phyloP scores from a whole-genome alignment of 2,797 vertebrate species.

The Sebastes matsubarae region DNA sequence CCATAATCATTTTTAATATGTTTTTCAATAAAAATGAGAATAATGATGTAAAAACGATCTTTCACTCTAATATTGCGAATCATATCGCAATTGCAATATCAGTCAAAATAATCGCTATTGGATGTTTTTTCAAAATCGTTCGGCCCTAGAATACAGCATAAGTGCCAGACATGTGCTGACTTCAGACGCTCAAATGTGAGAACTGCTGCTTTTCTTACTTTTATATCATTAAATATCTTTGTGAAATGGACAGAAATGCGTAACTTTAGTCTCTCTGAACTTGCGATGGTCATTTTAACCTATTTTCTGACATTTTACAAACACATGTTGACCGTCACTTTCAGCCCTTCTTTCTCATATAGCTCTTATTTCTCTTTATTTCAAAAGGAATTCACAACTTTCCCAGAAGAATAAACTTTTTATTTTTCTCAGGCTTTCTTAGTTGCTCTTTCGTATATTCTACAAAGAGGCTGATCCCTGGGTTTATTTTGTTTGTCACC shows the following conservation, averaged over 20 bases:
- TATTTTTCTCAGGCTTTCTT: neutral
- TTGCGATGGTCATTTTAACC: fast-evolving
- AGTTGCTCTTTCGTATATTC: neutral
- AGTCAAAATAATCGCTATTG: no score
- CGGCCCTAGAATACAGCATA: fast-evolving
- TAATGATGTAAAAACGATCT: no score
- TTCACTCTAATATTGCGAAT: no score
- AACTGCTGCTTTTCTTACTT: neutral
- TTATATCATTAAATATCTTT: neutral
- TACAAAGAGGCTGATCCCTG: neutral
- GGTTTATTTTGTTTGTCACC: neutral
- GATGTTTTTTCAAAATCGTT: no score
- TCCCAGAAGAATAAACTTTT: neutral
- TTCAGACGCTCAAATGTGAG: neutral
- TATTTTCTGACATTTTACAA: neutral
- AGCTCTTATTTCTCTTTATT: neutral
- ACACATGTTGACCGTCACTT: neutral
- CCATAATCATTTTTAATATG: no score
- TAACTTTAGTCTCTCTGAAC: neutral
- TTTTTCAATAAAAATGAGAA: no score
- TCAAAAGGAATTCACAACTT: neutral
- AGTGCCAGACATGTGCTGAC: neutral
- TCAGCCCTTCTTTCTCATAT: neutral
- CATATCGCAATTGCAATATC: no score
- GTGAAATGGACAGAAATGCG: neutral